Base-by-base conservation (phyloP, 2,888 invertebrate species). In the Neoitamus cyanurus region DNA sequence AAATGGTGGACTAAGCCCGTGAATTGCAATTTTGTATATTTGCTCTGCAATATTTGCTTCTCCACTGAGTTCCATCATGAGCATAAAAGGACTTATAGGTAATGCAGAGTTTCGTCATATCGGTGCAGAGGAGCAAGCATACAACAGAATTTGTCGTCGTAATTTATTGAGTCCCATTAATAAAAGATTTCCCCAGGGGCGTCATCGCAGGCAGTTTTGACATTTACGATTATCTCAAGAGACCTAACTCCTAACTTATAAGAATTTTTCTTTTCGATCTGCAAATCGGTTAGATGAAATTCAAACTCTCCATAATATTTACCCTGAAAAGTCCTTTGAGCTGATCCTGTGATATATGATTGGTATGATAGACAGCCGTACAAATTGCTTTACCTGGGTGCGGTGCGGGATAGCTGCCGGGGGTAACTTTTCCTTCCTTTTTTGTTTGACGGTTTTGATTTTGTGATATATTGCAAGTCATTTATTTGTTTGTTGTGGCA, bases 331-430 rank as follows among this genome's bases (percentile, higher is more conserved):
- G 9, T 73, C 73, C 36, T 11, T 73, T 20, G 36, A 37, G 36
- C 36, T 73, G 73, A 73, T 73, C 73, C 37, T 73, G 34, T 73
- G 73, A 73, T 73, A 15, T 73, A 73, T 73, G 73, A 73, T 73
- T 31, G 7, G 7, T 15, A 15, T 73, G 73, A 73, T 73, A 13
- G 73, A 73, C 73, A 73, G 73, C 73, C 4, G 36, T 31, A 73
- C 73, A 73, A 73, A 73, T 73, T 36, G 36, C 73, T 20, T 20
- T 73, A 58, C 58, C 58, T 58, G 58, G 58, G 58, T 58, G 58
- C 9, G 58, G 58, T 25, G 58, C 7, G 6, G 58, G 58, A 58
- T 20, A 58, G 20, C 15, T 58, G 3, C 25, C 20, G 11, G 20
- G 9, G 20, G 58, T 20, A 58, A 58, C 58, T 58, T 58, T 20